phyloP scores from a whole-genome alignment of 2,888 invertebrate species.

The Sarcophaga caerulescens region DNA sequence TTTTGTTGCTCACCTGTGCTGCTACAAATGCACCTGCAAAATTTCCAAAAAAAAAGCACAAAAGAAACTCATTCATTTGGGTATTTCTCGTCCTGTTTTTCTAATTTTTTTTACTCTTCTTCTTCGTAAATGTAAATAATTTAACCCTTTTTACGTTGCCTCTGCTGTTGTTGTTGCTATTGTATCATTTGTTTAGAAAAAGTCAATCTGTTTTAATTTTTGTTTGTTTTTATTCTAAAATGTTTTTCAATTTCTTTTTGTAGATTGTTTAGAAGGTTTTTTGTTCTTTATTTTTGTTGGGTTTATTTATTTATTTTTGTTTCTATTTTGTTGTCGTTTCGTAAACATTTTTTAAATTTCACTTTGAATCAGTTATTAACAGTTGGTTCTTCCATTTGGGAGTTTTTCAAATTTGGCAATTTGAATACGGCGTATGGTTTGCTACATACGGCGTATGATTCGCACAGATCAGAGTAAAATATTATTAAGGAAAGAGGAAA shows the following conservation, averaged over 20 bases:
- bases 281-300: background rate
- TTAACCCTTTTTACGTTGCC: constrained; percentile 42
- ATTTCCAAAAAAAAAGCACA: background rate
- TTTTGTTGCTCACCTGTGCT: constrained; percentile 35
- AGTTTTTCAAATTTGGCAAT: background rate
- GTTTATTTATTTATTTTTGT: background rate
- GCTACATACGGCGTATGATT: too few relatives aligned
- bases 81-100: background rate
- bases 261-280: background rate
- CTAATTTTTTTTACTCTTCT: background rate
- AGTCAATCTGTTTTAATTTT: constrained; percentile 64
- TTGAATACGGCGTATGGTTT: too few relatives aligned
- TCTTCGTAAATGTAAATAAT: constrained; percentile 54
- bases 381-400: constrained; percentile 16
- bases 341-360: constrained; percentile 51
- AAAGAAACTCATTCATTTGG: constrained; percentile 42
- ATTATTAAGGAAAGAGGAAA: too few relatives aligned
- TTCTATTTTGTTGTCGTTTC: constrained; percentile 26
- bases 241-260: background rate
- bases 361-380: constrained; percentile 42
- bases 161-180: constrained; percentile 6
- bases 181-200: constrained; percentile 18
- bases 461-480: too few relatives aligned
- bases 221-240: constrained; percentile 31
- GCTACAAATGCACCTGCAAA: constrained; percentile 48